These are phyloP conservation scores for Colletes gigas DNA, from an alignment of 1,140 invertebrate species.

Conservation along the genomic window DNA sequence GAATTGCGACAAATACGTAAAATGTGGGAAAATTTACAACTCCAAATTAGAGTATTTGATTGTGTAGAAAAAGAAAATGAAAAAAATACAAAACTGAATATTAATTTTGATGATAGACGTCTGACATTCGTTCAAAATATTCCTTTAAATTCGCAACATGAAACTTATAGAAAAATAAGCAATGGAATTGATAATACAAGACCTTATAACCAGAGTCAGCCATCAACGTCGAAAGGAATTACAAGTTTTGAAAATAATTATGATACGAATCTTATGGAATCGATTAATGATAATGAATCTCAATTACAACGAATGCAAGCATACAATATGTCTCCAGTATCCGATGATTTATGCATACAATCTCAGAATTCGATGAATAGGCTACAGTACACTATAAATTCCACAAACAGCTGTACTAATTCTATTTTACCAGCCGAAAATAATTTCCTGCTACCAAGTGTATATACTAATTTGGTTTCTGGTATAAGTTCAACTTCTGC, in stretches of 20 bases:
- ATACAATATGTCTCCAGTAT: constrained; percentile 47
- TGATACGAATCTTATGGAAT: constrained; percentile 2
- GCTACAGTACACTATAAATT: constrained; percentile 12
- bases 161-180: constrained; percentile 66
- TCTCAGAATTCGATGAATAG: neutral
- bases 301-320: constrained; percentile 55
- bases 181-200: constrained; percentile 38
- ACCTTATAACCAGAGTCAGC: constrained; percentile 40
- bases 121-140: constrained; percentile 34
- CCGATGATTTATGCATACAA: constrained; percentile 37
- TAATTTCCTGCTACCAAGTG: constrained; percentile 60
- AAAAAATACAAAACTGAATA: constrained; percentile 20
- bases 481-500: constrained; percentile 52
- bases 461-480: constrained; percentile 57
- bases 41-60: constrained; percentile 82
- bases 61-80: constrained; percentile 68
- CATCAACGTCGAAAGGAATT: constrained; percentile 38
- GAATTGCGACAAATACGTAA: constrained; percentile 84
- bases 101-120: constrained; percentile 23
- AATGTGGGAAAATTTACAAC: constrained; percentile 85
- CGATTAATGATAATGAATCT: constrained; percentile 34
- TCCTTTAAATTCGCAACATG: constrained; percentile 58
- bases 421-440: constrained; percentile 53
- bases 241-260: constrained; percentile 9
- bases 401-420: constrained; percentile 66